A percentile compares a stretch with the other conserved stretches of the same genome.
Conservation (phyloP, 2,797 vertebrate genomes). For the Syngnathus acus region DNA sequence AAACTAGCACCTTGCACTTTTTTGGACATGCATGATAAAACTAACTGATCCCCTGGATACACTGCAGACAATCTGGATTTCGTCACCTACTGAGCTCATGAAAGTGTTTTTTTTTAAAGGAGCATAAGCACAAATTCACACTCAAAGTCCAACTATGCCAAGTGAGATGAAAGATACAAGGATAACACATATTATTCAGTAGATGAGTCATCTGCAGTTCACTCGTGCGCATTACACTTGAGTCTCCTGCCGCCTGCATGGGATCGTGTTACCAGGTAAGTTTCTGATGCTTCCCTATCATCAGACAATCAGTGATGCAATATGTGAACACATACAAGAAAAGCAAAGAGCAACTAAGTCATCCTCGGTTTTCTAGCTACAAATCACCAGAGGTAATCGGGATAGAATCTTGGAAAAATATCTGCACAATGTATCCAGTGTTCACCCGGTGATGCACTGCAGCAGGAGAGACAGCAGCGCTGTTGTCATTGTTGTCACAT, state of each 20-base stretch:
- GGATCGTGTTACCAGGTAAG: constrained; percentile 2
- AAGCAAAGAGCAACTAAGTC: background rate
- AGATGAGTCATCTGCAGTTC: constrained; percentile 5
- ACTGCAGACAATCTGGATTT: background rate
- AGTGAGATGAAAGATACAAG: background rate
- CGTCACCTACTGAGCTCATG: background rate
- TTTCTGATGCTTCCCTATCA: background rate
- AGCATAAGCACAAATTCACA: background rate
- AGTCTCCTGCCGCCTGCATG: background rate
- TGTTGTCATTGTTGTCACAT: background rate
- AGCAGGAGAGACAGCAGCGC: background rate
- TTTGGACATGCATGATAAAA: background rate
- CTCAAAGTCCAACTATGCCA: constrained; percentile 1
- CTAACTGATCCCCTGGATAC: background rate
- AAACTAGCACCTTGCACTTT: background rate
- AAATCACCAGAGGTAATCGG: background rate
- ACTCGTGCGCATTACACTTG: background rate
- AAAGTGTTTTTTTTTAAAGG: background rate
- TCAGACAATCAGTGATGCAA: background rate
- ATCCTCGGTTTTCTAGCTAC: too few relatives aligned
- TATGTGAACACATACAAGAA: background rate
- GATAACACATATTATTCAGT: background rate
- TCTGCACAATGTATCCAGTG: background rate
- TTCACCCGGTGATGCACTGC: background rate
- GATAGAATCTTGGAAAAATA: background rate